Percentiles rank a stretch among this genome's conserved stretches.
Conservation (phyloP, 2,888 invertebrate genomes). For the Salticus scenicus region DNA sequence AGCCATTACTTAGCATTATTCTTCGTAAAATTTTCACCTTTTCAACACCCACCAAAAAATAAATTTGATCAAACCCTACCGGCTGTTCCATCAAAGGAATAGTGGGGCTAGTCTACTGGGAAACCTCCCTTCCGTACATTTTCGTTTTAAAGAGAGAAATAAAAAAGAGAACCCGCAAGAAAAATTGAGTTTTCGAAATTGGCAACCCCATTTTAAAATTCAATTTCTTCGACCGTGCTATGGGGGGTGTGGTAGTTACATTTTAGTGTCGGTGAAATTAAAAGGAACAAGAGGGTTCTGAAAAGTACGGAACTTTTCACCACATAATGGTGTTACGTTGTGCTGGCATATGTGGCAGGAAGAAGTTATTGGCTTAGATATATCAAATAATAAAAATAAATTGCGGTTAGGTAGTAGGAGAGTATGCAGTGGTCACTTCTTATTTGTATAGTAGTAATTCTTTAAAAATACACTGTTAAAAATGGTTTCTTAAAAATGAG, state of each 20-base stretch:
- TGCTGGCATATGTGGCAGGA: not conserved
- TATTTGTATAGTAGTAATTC: no score
- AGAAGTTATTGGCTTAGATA: not conserved
- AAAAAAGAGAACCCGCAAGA: constrained; percentile 49
- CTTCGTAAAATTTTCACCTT: not conserved
- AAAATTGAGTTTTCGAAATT: constrained; percentile 61
- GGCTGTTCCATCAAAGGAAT: constrained; percentile 10
- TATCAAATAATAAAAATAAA: not conserved
- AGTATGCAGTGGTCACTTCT: no score
- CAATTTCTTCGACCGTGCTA: constrained; percentile 45
- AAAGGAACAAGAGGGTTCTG: constrained; percentile 32
- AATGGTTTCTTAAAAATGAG: no score
- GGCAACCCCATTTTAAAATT: constrained; percentile 55
- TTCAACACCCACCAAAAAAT: constrained; percentile 11
- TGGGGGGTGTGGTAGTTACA: constrained; percentile 11
- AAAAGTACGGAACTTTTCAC: constrained; percentile 1
- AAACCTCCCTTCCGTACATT: constrained; percentile 17
- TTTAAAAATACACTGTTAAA: no score
- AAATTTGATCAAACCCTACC: constrained; percentile 34
- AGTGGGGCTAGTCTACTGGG: constrained; percentile 3
- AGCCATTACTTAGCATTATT: constrained; percentile 16
- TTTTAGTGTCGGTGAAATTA: constrained; percentile 66
- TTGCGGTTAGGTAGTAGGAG: not conserved
- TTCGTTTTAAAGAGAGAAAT: not conserved
- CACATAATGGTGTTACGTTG: not conserved